Evolutionary conservation across 2,797 vertebrate species (phyloP).

Genomic region (Darevskia nairensis): DNA sequence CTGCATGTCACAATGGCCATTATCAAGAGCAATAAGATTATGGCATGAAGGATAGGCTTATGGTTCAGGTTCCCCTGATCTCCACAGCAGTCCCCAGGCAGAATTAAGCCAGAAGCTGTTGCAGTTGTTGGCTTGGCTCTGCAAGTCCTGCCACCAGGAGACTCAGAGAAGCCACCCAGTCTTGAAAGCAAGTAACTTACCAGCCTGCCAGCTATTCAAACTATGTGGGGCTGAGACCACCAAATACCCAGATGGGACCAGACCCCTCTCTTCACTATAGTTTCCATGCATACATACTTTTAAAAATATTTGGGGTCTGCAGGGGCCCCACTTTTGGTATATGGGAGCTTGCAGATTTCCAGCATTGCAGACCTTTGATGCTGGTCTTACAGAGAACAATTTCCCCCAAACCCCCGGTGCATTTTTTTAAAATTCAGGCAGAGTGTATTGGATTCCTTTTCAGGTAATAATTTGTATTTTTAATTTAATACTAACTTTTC

Average conservation of each 20-base stretch:
- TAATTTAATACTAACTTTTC: conserved; percentile 42
- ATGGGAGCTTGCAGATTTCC: background rate
- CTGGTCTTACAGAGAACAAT: background rate
- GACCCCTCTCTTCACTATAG: background rate
- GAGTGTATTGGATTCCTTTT: background rate
- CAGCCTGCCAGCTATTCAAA: background rate
- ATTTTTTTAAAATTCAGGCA: background rate
- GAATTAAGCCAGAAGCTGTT: background rate
- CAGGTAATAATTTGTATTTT: background rate
- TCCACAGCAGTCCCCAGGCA: background rate
- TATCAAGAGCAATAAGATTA: too few relatives aligned
- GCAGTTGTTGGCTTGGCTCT: background rate
- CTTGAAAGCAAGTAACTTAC: background rate
- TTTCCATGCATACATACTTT: background rate
- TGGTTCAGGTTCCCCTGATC: background rate
- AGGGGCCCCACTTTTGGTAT: background rate
- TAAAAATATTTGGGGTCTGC: background rate
- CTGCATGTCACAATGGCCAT: too few relatives aligned
- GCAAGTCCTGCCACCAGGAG: background rate
- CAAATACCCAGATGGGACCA: background rate
- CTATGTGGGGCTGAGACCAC: background rate
- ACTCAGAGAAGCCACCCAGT: background rate
- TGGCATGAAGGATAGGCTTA: too few relatives aligned
- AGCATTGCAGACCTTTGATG: background rate
- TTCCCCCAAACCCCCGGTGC: background rate